Evolutionary conservation across 2,113 vertebrate species (phyloP), one percentile per base, ranked within the genome.

Genomic region (Sisor rabdophorus): DNA sequence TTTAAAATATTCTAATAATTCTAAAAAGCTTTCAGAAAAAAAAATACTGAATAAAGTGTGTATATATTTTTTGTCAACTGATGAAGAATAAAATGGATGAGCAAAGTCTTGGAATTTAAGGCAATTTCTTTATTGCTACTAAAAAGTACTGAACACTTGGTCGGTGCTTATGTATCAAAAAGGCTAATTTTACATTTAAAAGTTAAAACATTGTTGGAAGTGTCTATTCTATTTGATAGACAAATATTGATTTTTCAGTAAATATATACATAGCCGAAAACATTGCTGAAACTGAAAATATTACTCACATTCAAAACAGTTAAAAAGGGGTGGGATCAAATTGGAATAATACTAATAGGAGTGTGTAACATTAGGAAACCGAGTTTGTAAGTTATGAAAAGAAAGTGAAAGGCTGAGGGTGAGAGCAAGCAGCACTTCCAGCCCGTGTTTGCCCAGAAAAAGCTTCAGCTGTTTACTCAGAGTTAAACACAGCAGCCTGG

Each of bases 381-480:
- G 91, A 90, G 92, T 92, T 90, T 91, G 91, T 91, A 92, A 93
- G 93, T 67, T 55, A 32, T 93, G 94, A 94, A 93, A 92, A 94
- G 93, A 93, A 92, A 93, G 88, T 87, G 87, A 76, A 78, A 76
- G 76, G 40, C 76, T 78, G 71, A 75, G 77, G 78, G 72, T 70
- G 65, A 75, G 64, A 91, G 89, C 92, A 92, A 92, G 92, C 91
- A 88, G 90, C 91, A 93, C 92, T 94, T 95, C 93, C 93, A 93
- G 93, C 93, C 93, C 93, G 90, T 95, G 91, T 95, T 95, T 95
- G 92, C 91, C 92, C 91, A 95, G 92, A 92, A 93, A 92, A 92
- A 89, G 92, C 92, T 92, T 79, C 88, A 83, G 88, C 85, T 95
- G 93, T 95, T 94, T 94, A 91, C 93, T 91, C 86, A 94, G 92